Conservation (phyloP, 1,140 invertebrate genomes). For the Macrobrachium rosenbergii region DNA sequence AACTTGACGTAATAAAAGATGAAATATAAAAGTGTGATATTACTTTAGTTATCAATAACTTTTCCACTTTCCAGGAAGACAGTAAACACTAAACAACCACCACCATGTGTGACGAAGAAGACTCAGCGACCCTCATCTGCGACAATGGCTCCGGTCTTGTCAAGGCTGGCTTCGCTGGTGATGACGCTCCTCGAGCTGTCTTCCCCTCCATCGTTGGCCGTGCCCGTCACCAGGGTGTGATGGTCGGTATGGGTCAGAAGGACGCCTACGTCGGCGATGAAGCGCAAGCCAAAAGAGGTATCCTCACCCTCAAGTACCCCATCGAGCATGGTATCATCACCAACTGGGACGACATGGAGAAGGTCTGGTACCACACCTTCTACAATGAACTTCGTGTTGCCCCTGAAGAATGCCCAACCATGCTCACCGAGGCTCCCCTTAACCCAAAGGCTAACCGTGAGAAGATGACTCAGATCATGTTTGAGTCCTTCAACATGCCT, state of each 20-base stretch:
- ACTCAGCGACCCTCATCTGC: too few species aligned
- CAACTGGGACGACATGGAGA: constrained; percentile 98
- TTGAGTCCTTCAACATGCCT: constrained; percentile 76
- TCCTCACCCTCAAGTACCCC: constrained; percentile 92
- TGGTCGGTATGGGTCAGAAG: constrained; percentile 97
- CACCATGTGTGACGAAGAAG: too few species aligned
- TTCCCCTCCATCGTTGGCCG: constrained; percentile 83
- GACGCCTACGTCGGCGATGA: constrained; percentile 92
- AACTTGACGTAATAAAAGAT: too few species aligned
- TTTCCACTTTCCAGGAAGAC: too few species aligned
- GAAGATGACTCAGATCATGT: constrained; percentile 80
- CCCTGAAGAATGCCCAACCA: constrained; percentile 92
- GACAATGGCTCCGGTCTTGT: too few species aligned
- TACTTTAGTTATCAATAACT: too few species aligned
- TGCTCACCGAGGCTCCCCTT: constrained; percentile 91
- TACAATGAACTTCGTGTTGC: constrained; percentile 95
- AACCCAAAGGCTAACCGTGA: constrained; percentile 90
- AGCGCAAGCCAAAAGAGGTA: constrained; percentile 75
- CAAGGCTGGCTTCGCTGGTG: constrained; percentile 76
- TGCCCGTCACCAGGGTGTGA: constrained; percentile 80
- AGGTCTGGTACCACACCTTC: constrained; percentile 96
- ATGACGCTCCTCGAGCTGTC: constrained; percentile 94
- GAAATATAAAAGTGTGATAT: too few species aligned
- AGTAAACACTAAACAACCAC: too few species aligned
- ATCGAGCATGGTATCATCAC: constrained; percentile 96